Percentiles rank a stretch among this genome's conserved stretches.
These are phyloP conservation scores for Teleogryllus oceanicus DNA, from an alignment of 2,888 invertebrate genomes.

Conservation along the genomic window DNA sequence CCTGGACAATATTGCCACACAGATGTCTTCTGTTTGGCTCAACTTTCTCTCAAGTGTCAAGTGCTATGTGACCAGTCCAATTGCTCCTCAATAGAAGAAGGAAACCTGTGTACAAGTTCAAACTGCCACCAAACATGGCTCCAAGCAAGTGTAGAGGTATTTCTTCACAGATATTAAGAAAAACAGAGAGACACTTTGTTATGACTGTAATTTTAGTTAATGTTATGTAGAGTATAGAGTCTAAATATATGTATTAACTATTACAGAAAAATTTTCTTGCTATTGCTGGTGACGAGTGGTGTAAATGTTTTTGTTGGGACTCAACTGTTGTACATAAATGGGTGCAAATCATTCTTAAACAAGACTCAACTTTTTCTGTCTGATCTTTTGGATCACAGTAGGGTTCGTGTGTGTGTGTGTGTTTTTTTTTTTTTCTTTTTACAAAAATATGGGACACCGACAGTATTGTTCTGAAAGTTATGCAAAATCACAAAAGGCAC, in stretches of 20 bases:
- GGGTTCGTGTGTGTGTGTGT: no score
- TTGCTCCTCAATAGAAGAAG: not conserved
- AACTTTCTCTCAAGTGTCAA: not conserved
- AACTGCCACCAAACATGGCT: not conserved
- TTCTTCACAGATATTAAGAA: slow-evolving; percentile 1
- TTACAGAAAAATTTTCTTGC: slow-evolving; percentile 9
- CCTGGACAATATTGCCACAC: no score
- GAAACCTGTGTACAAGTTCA: slow-evolving; percentile 6
- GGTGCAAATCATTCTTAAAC: not conserved
- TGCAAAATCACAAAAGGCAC: no score
- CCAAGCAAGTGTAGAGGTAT: not conserved
- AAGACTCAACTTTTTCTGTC: no score
- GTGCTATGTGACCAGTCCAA: not conserved
- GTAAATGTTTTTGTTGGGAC: not conserved
- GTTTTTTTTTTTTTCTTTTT: no score
- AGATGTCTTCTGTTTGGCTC: not conserved
- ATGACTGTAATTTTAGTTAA: slow-evolving; percentile 18
- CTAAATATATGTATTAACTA: not conserved
- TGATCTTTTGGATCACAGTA: no score
- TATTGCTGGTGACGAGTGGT: not conserved
- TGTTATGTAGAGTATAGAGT: not conserved
- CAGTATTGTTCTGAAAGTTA: no score
- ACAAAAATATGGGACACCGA: no score
- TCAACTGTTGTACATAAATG: not conserved
- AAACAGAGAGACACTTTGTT: slow-evolving; percentile 1